These are phyloP conservation scores for Ceratothoa steindachneri DNA, from an alignment of 2,888 invertebrate genomes.

Conservation along the genomic window DNA sequence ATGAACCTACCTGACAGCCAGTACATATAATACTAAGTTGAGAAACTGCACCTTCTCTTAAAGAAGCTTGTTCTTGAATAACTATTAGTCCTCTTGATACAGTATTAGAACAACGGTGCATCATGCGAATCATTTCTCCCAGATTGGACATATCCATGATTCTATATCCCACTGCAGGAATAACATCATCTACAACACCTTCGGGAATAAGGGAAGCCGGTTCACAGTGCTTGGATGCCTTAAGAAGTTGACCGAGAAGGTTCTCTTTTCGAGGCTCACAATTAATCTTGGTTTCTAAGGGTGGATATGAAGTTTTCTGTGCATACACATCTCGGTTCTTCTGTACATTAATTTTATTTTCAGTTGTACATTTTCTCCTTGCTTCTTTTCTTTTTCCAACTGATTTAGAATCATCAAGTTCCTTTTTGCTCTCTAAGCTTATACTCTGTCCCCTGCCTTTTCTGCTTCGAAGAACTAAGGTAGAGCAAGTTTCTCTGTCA, in stretches of 20 bases:
- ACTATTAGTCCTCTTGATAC: constrained; percentile 35
- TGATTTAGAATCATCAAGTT: neutral
- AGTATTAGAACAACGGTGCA: constrained; percentile 34
- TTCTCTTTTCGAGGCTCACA: constrained; percentile 38
- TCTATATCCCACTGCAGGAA: constrained; percentile 44
- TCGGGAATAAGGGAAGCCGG: constrained; percentile 45
- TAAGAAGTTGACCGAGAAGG: constrained; percentile 39
- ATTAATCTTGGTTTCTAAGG: neutral
- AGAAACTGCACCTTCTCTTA: constrained; percentile 44
- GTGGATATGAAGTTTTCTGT: neutral
- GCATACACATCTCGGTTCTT: neutral
- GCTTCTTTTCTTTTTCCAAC: constrained; percentile 18
- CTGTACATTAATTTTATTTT: neutral
- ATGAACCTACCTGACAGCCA: constrained; percentile 35
- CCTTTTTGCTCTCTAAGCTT: constrained; percentile 2
- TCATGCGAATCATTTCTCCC: constrained; percentile 42
- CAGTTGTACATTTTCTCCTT: neutral
- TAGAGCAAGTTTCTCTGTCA: constrained; percentile 17
- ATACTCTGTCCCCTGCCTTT: constrained; percentile 22
- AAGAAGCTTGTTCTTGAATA: constrained; percentile 44
- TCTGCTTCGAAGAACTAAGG: constrained; percentile 34
- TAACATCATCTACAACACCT: constrained; percentile 46
- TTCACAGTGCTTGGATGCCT: constrained; percentile 45
- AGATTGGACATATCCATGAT: constrained; percentile 45
- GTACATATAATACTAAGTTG: constrained; percentile 46